Evolutionary conservation across 1,140 invertebrate genomes (phyloP).

Genomic region (Potamilus streckersoni): DNA sequence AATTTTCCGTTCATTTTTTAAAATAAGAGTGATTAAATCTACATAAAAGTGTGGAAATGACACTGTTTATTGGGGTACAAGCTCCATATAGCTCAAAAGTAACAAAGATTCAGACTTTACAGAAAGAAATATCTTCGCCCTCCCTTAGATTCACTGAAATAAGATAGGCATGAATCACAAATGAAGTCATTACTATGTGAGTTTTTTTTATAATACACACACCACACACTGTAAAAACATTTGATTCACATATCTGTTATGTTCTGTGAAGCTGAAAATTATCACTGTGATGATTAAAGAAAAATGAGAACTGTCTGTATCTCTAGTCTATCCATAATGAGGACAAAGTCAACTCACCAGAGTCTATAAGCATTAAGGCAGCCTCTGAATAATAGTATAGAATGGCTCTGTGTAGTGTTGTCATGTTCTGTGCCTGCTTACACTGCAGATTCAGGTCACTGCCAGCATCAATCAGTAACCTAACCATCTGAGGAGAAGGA

Average conservation of each 20-base stretch:
- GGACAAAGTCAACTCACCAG: conserved; percentile 35
- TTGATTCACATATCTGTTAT: neutral
- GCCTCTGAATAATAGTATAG: conserved; percentile 51
- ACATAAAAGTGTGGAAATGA: too few relatives aligned
- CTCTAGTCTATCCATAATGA: neutral
- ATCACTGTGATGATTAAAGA: neutral
- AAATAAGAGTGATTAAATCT: too few relatives aligned
- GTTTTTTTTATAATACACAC: too few relatives aligned
- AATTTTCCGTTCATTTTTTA: too few relatives aligned
- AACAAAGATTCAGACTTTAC: too few relatives aligned
- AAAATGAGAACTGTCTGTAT: neutral
- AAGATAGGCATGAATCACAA: too few relatives aligned
- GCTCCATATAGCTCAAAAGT: too few relatives aligned
- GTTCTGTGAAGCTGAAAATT: neutral
- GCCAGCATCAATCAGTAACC: conserved; percentile 53
- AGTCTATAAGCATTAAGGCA: conserved; percentile 53
- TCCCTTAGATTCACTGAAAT: too few relatives aligned
- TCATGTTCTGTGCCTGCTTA: conserved; percentile 32
- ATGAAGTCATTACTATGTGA: too few relatives aligned
- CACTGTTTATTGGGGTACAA: too few relatives aligned
- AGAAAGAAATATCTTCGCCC: too few relatives aligned
- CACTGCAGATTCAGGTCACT: conserved; percentile 53
- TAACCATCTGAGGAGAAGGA: conserved; percentile 48
- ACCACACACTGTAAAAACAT: too few relatives aligned
- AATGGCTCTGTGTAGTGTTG: conserved; percentile 55